A percentile compares a stretch with the other conserved stretches of the same genome.
Conservation (phyloP, 1,140 invertebrate species). For the Neodiprion lecontei region DNA sequence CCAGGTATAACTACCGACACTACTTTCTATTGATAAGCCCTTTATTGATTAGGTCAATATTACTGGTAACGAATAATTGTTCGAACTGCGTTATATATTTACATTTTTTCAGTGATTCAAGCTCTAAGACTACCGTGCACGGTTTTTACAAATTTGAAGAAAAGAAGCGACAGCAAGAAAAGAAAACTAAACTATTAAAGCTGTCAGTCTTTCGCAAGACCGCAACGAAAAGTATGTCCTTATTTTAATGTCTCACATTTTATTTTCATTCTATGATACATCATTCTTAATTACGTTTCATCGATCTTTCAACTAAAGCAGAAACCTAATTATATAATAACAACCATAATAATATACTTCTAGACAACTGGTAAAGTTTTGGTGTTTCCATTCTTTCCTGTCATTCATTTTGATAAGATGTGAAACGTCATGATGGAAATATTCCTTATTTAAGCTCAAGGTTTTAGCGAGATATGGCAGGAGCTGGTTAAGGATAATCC, state of each 20-base stretch:
- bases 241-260: not conserved
- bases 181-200: conserved; percentile 79
- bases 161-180: conserved; percentile 86
- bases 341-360: not conserved
- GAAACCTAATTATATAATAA: conserved; percentile 2
- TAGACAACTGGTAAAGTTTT: conserved; percentile 10
- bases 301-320: conserved; percentile 8
- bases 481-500: conserved; percentile 60
- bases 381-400: conserved; percentile 14
- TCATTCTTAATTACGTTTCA: not conserved
- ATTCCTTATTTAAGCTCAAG: conserved; percentile 49
- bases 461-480: conserved; percentile 57
- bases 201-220: conserved; percentile 81
- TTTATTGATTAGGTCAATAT: too few relatives aligned
- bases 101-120: conserved; percentile 9
- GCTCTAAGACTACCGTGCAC: conserved; percentile 24
- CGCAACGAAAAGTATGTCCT: conserved; percentile 66
- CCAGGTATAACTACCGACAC: too few relatives aligned
- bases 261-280: too few relatives aligned
- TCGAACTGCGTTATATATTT: not conserved
- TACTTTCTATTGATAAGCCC: too few relatives aligned
- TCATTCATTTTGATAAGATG: not conserved
- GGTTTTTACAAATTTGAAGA: conserved; percentile 86
- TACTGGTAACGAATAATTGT: too few relatives aligned
- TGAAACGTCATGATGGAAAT: too few relatives aligned